Conservation (phyloP, 2,888 invertebrate genomes). For the Cremastobaeus sp. region DNA sequence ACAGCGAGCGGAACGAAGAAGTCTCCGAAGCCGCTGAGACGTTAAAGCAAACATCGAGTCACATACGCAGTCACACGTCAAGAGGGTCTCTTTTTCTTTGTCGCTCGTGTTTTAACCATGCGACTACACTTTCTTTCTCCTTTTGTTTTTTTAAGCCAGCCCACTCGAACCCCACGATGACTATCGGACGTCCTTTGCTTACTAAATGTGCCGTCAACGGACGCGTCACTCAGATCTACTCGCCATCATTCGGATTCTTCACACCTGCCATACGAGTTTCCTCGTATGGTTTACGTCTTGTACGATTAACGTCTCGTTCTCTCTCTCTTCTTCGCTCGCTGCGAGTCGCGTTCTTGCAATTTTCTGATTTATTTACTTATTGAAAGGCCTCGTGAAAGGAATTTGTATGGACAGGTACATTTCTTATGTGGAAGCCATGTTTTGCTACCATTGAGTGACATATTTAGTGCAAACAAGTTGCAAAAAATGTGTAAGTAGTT, state of each 20-base stretch:
- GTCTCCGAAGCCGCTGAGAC: slow-evolving; percentile 72
- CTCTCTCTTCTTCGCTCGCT: no score
- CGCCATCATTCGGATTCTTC: slow-evolving; percentile 41
- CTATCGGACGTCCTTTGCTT: slow-evolving; percentile 52
- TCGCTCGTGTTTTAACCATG: slow-evolving; percentile 12
- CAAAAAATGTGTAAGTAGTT: no score
- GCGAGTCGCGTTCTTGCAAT: not conserved
- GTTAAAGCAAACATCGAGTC: slow-evolving; percentile 76
- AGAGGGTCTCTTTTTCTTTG: slow-evolving; percentile 42
- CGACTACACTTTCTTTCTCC: not conserved
- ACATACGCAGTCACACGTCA: slow-evolving; percentile 71
- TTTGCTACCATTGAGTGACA: no score
- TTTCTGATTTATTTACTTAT: slow-evolving; percentile 46
- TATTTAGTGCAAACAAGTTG: no score
- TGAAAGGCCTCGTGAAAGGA: slow-evolving; percentile 11
- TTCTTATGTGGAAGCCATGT: not conserved
- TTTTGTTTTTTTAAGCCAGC: not conserved
- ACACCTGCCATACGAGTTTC: slow-evolving; percentile 51
- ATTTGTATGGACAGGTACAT: slow-evolving; percentile 19
- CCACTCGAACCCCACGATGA: not conserved
- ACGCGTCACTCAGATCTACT: slow-evolving; percentile 28
- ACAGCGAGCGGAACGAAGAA: slow-evolving; percentile 66
- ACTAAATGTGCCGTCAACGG: slow-evolving; percentile 45
- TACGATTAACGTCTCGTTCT: no score
- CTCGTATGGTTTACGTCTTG: slow-evolving; percentile 34